A percentile compares a stretch with the other conserved stretches of the same genome.
Evolutionary conservation across 2,797 vertebrate species (phyloP).

Genomic region (Syngnathus acus): DNA sequence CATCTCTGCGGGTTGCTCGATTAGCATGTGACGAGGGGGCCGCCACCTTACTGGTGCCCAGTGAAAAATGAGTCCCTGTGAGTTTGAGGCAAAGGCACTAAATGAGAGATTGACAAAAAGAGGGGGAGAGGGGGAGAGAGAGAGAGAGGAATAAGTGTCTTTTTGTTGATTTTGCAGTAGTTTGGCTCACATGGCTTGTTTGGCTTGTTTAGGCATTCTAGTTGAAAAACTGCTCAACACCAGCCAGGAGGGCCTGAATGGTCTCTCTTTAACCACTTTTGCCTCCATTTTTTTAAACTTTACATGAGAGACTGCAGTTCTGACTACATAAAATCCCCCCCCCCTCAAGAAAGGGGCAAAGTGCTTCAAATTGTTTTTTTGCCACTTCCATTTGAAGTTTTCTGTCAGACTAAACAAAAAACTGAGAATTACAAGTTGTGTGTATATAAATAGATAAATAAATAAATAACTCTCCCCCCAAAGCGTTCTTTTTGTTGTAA

Average conservation of each 20-base stretch:
- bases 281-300: not conserved
- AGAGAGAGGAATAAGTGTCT: not conserved
- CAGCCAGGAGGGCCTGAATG: conserved; percentile 15
- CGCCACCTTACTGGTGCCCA: conserved; percentile 47
- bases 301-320: not conserved
- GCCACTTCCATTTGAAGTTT: not conserved
- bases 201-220: conserved; percentile 58
- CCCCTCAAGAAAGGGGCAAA: too few species aligned
- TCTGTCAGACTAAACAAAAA: not conserved
- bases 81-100: conserved; percentile 51
- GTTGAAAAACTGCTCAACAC: conserved; percentile 32
- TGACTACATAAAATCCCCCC: too few species aligned
- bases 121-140: conserved; percentile 18
- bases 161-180: conserved; percentile 23
- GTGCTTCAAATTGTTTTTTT: too few species aligned
- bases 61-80: conserved; percentile 59
- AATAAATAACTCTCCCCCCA: too few species aligned
- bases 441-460: too few species aligned
- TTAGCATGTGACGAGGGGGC: conserved; percentile 61
- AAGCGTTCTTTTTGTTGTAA: too few species aligned
- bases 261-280: conserved; percentile 1
- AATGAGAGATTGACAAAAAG: conserved; percentile 43
- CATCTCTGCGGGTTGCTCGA: conserved; percentile 12
- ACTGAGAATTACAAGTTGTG: not conserved
- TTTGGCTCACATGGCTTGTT: conserved; percentile 40